Evolutionary conservation across 2,113 vertebrate genomes (phyloP), one percentile per base, ranked within the genome.

Genomic region (Tricholaema leucomelas): DNA sequence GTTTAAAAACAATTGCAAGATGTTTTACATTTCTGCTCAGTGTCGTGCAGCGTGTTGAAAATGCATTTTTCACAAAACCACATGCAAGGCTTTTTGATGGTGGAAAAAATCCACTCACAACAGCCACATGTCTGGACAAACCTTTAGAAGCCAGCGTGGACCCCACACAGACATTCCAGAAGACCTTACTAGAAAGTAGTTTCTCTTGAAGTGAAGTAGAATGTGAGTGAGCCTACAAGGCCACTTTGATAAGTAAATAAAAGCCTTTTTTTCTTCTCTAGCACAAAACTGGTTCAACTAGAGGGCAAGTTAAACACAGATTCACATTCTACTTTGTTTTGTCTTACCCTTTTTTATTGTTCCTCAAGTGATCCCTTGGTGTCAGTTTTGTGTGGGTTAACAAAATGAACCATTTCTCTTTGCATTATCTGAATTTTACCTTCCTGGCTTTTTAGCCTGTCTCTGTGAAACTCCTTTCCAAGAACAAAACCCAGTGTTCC

Each of bases 1-100:
- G 95, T 95, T 93, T 97, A 79, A 95, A 97, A 97, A 95, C 82
- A 94, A 93, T 93, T 96, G 88, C 95, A 97, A 96, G 92, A 97
- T 97, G 93, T 96, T 97, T 97, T 95, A 71, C 66, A 52, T 97
- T 97, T 97, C 91, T 97, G 79, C 71, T 96, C 85, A 73, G 14
- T 90, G 86, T 92, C 16, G 69, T 96, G 69, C 85, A 92, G 31
- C 74, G 79, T 96, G 93, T 97, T 96, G 93, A 96, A 97, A 97
- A 94, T 88, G 71, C 71, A 58, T 91, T 96, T 94, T 97, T 97
- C 93, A 91, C 95, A 91, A 94, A 98, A 96, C 96, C 97, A 97
- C 96, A 97, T 97, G 95, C 91, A 96, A 93, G 85, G 61, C 81
- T 96, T 97, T 96, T 87, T 91, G 94, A 95, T 95, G 87, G 58